Evolutionary conservation across 2,113 vertebrate genomes (phyloP), one percentile per base, ranked within the genome.

Genomic region (Zingel zingel): DNA sequence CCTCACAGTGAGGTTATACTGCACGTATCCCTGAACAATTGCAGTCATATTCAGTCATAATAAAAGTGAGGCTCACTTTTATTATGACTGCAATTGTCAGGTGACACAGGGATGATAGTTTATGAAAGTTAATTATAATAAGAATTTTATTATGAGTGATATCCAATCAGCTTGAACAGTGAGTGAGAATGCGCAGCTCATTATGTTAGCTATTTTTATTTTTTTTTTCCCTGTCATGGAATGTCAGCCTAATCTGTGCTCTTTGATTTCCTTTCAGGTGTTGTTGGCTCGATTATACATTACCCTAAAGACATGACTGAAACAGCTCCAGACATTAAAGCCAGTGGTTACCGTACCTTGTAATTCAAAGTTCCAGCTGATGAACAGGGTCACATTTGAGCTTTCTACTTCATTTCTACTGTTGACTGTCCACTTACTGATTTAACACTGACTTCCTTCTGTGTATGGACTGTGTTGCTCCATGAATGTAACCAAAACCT

Each of bases 211-310:
- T 54, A 27, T 6, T 48, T 51, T 21, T 23, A 8, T 3, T 12
- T 18, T 6, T 21, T 16, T 58, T 30, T 15, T 9, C 15, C 4
- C 10, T 11, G 21, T 36, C 5, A 19, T 27, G 9, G 9, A 56
- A 56, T 30, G 6, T 57, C 7, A 6, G 2, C 5, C 19, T 68
- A 4, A 68, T 82, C 7, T 64, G 13, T 80, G 25, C 9, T 71
- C 8, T 84, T 74, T 76, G 16, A 19, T 79, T 70, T 74, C 13
- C 10, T 71, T 71, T n/a, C 74, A 93, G 93, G 91, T 45, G 89
- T 94, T 27, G 13, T 91, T 30, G 92, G 92, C 33, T 94, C 94
- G 0, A 43, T 94, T 33, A 79, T 93, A 57, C 94, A 94, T 83
- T 94, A 94, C n/a, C 88, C 89, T 4, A 78, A 67, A 27, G 74